A percentile compares a stretch with the other conserved stretches of the same genome.
Conservation (phyloP, 2,888 invertebrate species). For the Erynnis tages region DNA sequence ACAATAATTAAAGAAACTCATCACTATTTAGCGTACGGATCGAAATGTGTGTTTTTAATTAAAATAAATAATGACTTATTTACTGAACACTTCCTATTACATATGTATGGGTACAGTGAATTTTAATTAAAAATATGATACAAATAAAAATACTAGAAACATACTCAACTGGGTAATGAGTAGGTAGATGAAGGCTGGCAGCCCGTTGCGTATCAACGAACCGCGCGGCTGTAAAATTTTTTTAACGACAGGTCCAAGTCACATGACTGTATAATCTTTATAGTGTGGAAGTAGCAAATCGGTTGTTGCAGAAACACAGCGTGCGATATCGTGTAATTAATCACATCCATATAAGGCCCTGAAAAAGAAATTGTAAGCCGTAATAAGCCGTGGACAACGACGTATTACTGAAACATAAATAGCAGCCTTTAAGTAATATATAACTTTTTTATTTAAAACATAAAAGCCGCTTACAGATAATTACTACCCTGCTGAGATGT, state of each 20-base stretch:
- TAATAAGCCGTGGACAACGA: slow-evolving; percentile 55
- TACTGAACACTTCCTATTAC: no score
- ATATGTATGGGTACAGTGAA: no score
- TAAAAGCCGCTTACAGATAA: slow-evolving; percentile 9
- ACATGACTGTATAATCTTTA: slow-evolving; percentile 41
- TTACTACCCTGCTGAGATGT: slow-evolving; percentile 21
- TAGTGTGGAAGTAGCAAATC: slow-evolving; percentile 36
- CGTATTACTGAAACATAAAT: slow-evolving; percentile 34
- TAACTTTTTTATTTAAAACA: slow-evolving; percentile 16
- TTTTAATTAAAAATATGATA: no score
- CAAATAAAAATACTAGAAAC: no score
- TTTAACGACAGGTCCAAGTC: not conserved
- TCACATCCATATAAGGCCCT: slow-evolving; percentile 57
- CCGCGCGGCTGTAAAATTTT: no score
- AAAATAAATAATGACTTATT: no score
- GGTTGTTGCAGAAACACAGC: slow-evolving; percentile 52
- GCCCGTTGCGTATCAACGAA: no score
- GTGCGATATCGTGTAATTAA: slow-evolving; percentile 62
- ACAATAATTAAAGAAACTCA: no score
- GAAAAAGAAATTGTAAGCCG: slow-evolving; percentile 50
- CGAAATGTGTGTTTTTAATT: no score
- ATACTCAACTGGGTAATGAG: no score
- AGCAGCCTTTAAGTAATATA: slow-evolving; percentile 16
- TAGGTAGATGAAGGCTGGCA: no score
- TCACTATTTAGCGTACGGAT: no score